A percentile compares a stretch with the other conserved stretches of the same genome.
Evolutionary conservation across 2,888 invertebrate species (phyloP).

Genomic region (Melanotus villosus): DNA sequence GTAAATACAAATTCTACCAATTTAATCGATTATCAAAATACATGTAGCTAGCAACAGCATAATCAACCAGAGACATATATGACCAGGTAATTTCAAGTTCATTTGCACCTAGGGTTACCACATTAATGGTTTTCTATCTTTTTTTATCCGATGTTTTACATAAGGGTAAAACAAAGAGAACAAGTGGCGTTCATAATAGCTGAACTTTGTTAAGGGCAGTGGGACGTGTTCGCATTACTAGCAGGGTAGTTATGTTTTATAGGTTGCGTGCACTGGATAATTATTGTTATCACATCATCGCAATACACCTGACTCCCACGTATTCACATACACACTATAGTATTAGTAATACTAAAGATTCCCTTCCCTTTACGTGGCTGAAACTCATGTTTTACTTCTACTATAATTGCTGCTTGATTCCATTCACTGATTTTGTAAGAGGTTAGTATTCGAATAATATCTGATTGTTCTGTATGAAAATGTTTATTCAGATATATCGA

Average conservation of each 20-base stretch:
- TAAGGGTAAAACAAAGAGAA: background rate
- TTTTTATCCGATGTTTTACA: background rate
- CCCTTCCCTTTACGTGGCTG: conserved; percentile 5
- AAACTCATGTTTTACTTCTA: background rate
- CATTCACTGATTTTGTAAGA: conserved; percentile 2
- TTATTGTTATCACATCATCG: conserved; percentile 50
- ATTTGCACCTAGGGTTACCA: background rate
- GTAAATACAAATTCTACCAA: conserved; percentile 20
- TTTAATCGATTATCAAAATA: conserved; percentile 36
- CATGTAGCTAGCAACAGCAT: conserved; percentile 18
- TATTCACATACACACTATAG: conserved; percentile 7
- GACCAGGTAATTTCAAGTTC: conserved; percentile 16
- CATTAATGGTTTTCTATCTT: background rate
- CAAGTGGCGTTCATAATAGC: conserved; percentile 5
- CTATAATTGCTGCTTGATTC: conserved; percentile 16
- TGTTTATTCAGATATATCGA: no score
- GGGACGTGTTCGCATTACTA: conserved; percentile 42
- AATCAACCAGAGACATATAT: conserved; percentile 25
- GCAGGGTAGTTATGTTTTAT: conserved; percentile 42
- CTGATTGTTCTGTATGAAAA: background rate
- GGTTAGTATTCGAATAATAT: background rate
- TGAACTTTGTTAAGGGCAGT: conserved; percentile 21
- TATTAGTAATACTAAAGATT: background rate
- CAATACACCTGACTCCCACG: conserved; percentile 47
- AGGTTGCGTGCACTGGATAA: conserved; percentile 47